phyloP scores from a whole-genome alignment of 2,797 vertebrate genomes.

The Typhlichthys eigenmanni region DNA sequence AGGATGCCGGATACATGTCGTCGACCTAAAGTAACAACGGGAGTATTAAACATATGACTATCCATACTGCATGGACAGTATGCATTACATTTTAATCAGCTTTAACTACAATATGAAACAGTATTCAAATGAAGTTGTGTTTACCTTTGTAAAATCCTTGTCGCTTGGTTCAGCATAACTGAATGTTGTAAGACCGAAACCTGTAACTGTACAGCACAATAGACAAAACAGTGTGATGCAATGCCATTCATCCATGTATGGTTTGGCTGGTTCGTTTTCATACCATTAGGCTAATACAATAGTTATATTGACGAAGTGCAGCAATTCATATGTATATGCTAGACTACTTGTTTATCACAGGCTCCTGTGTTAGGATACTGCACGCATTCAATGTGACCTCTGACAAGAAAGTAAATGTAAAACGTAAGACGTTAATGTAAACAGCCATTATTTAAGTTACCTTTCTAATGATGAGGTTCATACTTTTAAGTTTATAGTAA shows the following conservation, averaged over 20 bases:
- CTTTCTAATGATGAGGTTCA: slow-evolving; percentile 53
- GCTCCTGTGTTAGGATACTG: background rate
- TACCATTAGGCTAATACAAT: background rate
- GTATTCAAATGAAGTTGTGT: slow-evolving; percentile 13
- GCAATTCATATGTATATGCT: background rate
- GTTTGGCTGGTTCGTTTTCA: background rate
- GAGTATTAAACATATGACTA: background rate
- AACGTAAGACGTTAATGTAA: background rate
- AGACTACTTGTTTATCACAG: background rate
- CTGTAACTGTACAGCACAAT: slow-evolving; percentile 42
- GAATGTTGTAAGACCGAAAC: slow-evolving; percentile 45
- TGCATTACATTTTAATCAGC: background rate
- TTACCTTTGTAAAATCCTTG: slow-evolving; percentile 52
- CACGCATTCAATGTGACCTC: slow-evolving; percentile 35
- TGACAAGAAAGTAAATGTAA: background rate
- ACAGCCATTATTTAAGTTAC: slow-evolving; percentile 17
- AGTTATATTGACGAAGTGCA: background rate
- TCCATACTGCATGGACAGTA: background rate
- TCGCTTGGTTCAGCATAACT: slow-evolving; percentile 30
- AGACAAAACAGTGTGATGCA: too few relatives aligned
- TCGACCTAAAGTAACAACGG: too few relatives aligned
- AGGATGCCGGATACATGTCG: slow-evolving; percentile 28
- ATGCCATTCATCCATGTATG: background rate
- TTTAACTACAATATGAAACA: background rate
- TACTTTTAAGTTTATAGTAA: background rate